These are phyloP conservation scores for Heliornis fulica DNA, from an alignment of 2,113 vertebrate genomes.

Conservation along the genomic window DNA sequence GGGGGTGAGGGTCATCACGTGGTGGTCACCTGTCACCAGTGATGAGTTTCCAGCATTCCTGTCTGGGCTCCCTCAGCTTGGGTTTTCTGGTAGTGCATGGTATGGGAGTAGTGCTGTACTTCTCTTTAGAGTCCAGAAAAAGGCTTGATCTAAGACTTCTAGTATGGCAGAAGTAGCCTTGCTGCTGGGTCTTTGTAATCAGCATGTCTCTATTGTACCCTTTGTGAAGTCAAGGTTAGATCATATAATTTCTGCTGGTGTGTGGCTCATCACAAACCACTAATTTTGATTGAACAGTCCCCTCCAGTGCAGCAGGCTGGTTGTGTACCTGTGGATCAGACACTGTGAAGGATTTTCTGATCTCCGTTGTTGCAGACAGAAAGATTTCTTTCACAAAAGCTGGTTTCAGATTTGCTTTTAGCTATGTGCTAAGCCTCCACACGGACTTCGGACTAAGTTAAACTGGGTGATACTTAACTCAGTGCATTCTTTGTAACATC, in stretches of 20 bases:
- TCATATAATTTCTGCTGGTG: not conserved
- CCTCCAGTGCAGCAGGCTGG: not conserved
- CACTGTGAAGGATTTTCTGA: not conserved
- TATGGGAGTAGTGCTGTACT: accelerated
- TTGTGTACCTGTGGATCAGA: not conserved
- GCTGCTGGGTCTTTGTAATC: not conserved
- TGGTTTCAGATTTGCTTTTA: not conserved
- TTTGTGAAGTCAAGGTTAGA: not conserved
- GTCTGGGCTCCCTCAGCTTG: not conserved
- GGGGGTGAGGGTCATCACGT: accelerated
- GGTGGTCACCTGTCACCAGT: not conserved
- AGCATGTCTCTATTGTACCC: not conserved
- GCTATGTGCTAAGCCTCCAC: not conserved
- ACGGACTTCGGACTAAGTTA: not conserved
- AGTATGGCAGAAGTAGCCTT: not conserved
- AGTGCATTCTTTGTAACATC: constrained; percentile 6
- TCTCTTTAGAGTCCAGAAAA: not conserved
- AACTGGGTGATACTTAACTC: not conserved
- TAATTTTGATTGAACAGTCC: not conserved
- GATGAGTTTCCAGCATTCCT: not conserved
- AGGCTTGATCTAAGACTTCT: not conserved
- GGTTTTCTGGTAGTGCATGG: not conserved
- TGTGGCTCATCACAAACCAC: not conserved
- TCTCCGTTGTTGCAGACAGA: not conserved
- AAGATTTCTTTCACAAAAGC: not conserved